Conservation (phyloP, 2,888 invertebrate genomes). For the Trissoscelio sp. region DNA sequence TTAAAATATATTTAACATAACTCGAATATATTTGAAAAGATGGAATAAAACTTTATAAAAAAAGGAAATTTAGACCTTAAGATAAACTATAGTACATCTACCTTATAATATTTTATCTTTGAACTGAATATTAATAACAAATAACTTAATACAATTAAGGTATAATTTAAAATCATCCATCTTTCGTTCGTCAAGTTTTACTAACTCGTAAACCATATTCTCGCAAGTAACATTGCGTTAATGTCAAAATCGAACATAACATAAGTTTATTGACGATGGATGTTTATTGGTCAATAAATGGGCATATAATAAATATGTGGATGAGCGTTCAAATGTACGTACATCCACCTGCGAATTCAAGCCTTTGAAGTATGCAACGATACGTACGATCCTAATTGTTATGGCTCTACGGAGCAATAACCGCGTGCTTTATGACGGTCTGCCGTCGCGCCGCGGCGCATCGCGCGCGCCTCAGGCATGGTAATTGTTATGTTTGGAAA, state of each 20-base stretch:
- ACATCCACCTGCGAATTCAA: slow-evolving; percentile 58
- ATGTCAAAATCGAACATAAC: slow-evolving; percentile 40
- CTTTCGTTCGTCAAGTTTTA: background rate
- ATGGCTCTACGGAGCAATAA: slow-evolving; percentile 75
- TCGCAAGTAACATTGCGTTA: slow-evolving; percentile 28
- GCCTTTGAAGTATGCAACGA: slow-evolving; percentile 50
- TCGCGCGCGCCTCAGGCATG: slow-evolving; percentile 71
- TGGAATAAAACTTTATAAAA: too few relatives aligned
- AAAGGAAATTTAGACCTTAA: too few relatives aligned
- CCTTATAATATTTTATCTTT: too few relatives aligned
- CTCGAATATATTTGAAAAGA: too few relatives aligned
- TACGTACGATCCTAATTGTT: slow-evolving; percentile 77
- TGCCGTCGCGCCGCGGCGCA: slow-evolving; percentile 68
- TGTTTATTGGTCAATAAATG: slow-evolving; percentile 41
- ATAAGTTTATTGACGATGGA: slow-evolving; percentile 33
- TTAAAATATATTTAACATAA: too few relatives aligned
- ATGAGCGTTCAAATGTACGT: slow-evolving; percentile 10
- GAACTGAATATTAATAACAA: too few relatives aligned
- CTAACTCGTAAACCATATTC: slow-evolving; percentile 18
- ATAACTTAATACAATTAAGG: slow-evolving; percentile 33
- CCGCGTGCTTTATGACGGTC: slow-evolving; percentile 75
- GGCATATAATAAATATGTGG: slow-evolving; percentile 7
- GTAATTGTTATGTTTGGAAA: slow-evolving; percentile 76
- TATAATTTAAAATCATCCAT: slow-evolving; percentile 9
- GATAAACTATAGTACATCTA: too few relatives aligned